Conservation (phyloP, 2,888 invertebrate genomes). For the Heliothis peltigera region DNA sequence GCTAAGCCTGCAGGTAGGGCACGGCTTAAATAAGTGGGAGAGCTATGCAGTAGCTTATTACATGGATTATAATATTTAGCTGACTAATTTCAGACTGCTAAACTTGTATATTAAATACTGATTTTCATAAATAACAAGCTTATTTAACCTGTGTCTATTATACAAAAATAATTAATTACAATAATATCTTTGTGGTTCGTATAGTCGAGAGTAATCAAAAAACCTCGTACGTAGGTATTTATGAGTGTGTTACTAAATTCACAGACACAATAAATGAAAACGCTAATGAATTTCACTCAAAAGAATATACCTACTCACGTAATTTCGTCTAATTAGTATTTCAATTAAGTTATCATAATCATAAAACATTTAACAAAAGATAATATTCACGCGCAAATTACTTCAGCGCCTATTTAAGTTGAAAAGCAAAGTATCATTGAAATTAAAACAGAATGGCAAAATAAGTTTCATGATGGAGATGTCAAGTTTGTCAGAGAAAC, state of each 20-base stretch:
- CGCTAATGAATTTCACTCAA: constrained; percentile 14
- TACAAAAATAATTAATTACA: too few relatives aligned
- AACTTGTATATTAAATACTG: too few relatives aligned
- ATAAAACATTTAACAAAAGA: neutral
- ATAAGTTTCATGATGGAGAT: constrained; percentile 31
- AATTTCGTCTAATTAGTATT: neutral
- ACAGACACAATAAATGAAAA: neutral
- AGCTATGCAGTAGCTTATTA: too few relatives aligned
- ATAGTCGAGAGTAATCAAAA: too few relatives aligned
- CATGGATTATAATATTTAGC: too few relatives aligned
- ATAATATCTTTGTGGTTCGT: too few relatives aligned
- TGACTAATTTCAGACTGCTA: too few relatives aligned
- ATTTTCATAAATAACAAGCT: too few relatives aligned
- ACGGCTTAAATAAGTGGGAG: too few relatives aligned
- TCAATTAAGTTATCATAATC: neutral
- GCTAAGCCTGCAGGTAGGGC: too few relatives aligned
- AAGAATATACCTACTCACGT: neutral
- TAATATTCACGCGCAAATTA: constrained; percentile 2
- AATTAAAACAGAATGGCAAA: constrained; percentile 18
- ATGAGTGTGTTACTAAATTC: neutral
- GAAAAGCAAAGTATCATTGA: constrained; percentile 5
- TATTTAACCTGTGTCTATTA: too few relatives aligned
- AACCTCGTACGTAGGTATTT: neutral
- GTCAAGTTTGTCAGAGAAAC: constrained; percentile 26
- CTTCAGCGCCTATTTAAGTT: neutral